Conservation (phyloP, 2,113 vertebrate genomes). For the Antennarius striatus region DNA sequence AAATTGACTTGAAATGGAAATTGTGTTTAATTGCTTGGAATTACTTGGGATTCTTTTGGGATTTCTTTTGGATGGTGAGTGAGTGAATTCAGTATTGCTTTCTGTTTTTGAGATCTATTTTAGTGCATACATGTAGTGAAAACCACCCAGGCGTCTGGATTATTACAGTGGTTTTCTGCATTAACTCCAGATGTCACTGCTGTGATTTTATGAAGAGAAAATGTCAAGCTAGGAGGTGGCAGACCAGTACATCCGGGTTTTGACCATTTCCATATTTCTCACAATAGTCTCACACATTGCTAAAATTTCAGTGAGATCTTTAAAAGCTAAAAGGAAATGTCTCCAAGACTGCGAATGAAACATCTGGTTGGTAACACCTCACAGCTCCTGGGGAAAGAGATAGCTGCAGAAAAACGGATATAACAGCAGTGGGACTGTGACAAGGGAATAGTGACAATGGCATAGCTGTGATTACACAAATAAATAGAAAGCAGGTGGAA, state of each 20-base stretch:
- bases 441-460: constrained; percentile 66
- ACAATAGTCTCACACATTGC: constrained; percentile 25
- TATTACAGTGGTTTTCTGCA: constrained; percentile 41
- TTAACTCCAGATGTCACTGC: constrained; percentile 63
- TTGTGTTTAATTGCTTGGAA: not conserved
- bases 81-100: constrained; percentile 3
- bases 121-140: constrained; percentile 36
- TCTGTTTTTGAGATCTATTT: constrained; percentile 10
- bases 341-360: constrained; percentile 49
- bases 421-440: constrained; percentile 54
- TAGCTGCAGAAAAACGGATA: constrained; percentile 64
- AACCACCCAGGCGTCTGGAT: constrained; percentile 31
- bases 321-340: constrained; percentile 37
- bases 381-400: constrained; percentile 50
- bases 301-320: constrained; percentile 36
- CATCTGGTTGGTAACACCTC: constrained; percentile 73
- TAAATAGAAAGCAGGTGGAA: constrained; percentile 74
- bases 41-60: not conserved
- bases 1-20: not conserved
- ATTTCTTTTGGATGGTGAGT: not conserved
- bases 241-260: constrained; percentile 38
- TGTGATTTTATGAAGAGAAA: constrained; percentile 57
- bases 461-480: constrained; percentile 66
- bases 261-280: constrained; percentile 56
- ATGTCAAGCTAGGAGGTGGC: constrained; percentile 53